Evolutionary conservation across 2,888 invertebrate species (phyloP).

Genomic region (Hydropsyche betteni): DNA sequence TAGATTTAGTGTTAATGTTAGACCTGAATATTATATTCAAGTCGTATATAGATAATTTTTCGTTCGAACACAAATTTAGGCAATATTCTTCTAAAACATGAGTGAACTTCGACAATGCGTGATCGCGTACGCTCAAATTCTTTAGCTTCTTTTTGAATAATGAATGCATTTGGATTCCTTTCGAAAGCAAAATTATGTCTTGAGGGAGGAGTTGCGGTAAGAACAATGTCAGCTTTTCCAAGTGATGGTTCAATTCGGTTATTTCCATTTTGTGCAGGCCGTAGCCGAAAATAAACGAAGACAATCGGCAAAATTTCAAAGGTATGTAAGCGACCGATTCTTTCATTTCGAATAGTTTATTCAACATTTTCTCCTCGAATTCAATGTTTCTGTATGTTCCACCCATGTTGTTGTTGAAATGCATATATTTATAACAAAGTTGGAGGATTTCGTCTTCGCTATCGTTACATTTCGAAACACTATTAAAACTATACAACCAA

Average conservation of each 20-base stretch:
- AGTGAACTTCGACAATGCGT: conserved; percentile 25
- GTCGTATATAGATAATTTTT: conserved; percentile 1
- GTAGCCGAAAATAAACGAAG: conserved; percentile 41
- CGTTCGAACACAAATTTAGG: background rate
- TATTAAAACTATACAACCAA: conserved; percentile 36
- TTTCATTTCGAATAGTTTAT: conserved; percentile 31
- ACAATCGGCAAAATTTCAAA: conserved; percentile 43
- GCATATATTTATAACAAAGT: conserved; percentile 45
- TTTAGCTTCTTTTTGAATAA: background rate
- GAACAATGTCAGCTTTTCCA: conserved; percentile 39
- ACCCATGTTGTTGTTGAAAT: conserved; percentile 41
- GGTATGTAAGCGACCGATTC: conserved; percentile 19
- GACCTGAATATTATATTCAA: conserved; percentile 43
- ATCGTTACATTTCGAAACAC: background rate
- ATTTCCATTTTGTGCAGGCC: conserved; percentile 12
- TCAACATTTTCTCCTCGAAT: conserved; percentile 45
- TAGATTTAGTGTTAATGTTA: conserved; percentile 23
- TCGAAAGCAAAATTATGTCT: conserved; percentile 43
- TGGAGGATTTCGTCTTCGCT: conserved; percentile 37
- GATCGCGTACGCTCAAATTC: conserved; percentile 22
- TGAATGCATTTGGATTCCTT: conserved; percentile 37
- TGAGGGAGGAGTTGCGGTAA: conserved; percentile 37
- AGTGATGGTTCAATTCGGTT: background rate
- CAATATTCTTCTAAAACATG: conserved; percentile 33
- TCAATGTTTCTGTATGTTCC: conserved; percentile 37